Base-by-base conservation (phyloP, 2,113 vertebrate genomes). In the Caranx ignobilis region DNA sequence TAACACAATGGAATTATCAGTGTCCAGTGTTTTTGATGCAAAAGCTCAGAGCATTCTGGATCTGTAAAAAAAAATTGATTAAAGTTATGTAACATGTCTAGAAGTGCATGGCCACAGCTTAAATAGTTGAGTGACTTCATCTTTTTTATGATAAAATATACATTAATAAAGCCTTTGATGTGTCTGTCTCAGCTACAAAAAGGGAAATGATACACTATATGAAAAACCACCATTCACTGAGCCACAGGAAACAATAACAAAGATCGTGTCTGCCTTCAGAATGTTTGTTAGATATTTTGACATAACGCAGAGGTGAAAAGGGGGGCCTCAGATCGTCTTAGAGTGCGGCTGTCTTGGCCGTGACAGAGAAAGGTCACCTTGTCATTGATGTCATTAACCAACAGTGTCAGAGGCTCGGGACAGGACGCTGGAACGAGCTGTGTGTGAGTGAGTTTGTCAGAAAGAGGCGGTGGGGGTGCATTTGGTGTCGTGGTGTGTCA, bases 341-440 rank as follows among this genome's bases (percentile, higher is more conserved):
- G 31, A 56, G 43, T 4, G 18, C 81, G 21, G 39, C 48, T n/a
- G 37, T 34, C n/a, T 26, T 19, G 13, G n/a, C 48, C 5, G 10
- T 48, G 57, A 73, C 15, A 26, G 6, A 41, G 16, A 71, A 77
- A 78, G 81, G 78, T 83, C 67, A 18, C 73, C 81, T 88, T 50
- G 67, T 47, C 2, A 9, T 31, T 6, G 62, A 47, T 35, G 48
- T 57, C 74, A 52, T 39, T 18, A 72, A 70, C 50, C 34, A 31
- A 45, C 48, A 32, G 45, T 59, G 66, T 72, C 45, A 57, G 65
- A 62, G 47, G 50, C 76, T 70, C 19, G 15, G 65, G 65, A n/a
- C 52, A 21, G 18, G 48, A 55, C 7, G 43, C 43, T 48, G 59
- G 75, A 61, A 63, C 78, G 47, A 48, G 21, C 35, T 19, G 67